Evolutionary conservation across 2,888 invertebrate species (phyloP).

Genomic region (Cyclophora albipunctata): DNA sequence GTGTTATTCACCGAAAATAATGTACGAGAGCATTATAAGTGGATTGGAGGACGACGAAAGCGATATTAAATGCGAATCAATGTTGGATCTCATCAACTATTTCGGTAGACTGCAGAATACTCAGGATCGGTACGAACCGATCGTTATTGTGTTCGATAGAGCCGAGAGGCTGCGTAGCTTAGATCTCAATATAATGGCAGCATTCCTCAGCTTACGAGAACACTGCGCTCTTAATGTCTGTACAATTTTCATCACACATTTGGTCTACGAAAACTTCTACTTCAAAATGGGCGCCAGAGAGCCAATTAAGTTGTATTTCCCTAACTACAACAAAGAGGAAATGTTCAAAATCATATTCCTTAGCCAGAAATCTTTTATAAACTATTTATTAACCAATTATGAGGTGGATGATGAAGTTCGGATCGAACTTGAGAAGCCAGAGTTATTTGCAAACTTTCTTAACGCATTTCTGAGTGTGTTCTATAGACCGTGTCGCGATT

Average conservation of each 20-base stretch:
- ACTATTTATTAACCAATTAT: constrained; percentile 40
- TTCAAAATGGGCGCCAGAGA: constrained; percentile 81
- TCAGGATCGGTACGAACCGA: constrained; percentile 48
- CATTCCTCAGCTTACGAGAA: constrained; percentile 83
- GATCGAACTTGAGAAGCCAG: constrained; percentile 52
- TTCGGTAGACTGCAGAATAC: constrained; percentile 50
- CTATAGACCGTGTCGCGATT: constrained; percentile 87
- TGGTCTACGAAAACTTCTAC: constrained; percentile 87
- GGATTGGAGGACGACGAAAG: constrained; percentile 63
- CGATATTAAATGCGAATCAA: constrained; percentile 78
- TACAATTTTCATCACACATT: constrained; percentile 84
- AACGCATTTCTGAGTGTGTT: constrained; percentile 90
- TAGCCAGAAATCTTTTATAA: constrained; percentile 46
- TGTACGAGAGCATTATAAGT: constrained; percentile 84
- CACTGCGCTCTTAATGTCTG: constrained; percentile 82
- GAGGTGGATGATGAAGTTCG: constrained; percentile 37
- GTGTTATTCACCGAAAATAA: constrained; percentile 83
- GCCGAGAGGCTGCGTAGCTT: constrained; percentile 85
- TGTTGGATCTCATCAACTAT: constrained; percentile 78
- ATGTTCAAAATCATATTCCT: constrained; percentile 63
- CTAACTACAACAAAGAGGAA: constrained; percentile 87
- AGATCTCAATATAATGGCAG: constrained; percentile 83
- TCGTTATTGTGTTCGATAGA: constrained; percentile 85
- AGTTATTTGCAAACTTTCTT: constrained; percentile 86
- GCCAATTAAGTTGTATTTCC: constrained; percentile 83